Percentiles rank a stretch among this genome's conserved stretches.
phyloP scores from a whole-genome alignment of 2,113 vertebrate genomes.

The Cyprinodon brontotheroides region DNA sequence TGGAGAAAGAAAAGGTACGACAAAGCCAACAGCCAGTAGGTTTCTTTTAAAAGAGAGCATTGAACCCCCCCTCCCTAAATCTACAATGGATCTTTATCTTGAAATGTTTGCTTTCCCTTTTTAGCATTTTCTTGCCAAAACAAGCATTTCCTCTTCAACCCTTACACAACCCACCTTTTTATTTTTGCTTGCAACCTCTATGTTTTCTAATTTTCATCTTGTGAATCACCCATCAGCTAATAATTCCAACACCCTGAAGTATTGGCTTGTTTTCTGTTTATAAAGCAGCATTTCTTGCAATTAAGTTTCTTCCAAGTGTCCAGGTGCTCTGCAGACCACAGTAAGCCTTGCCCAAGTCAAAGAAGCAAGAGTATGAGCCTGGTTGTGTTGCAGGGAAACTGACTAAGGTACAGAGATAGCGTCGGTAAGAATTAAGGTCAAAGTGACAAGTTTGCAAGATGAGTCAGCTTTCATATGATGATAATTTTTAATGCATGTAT shows the following conservation, averaged over 20 bases:
- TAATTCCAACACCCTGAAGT: conserved; percentile 45
- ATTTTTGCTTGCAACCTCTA: background rate
- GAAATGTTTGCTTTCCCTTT: conserved; percentile 23
- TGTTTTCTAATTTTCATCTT: conserved; percentile 13
- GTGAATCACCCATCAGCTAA: conserved; percentile 50
- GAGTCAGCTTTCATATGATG: conserved; percentile 1
- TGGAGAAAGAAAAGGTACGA: conserved; percentile 59
- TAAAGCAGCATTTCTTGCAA: no score
- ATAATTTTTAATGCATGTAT: background rate
- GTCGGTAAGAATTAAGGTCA: conserved; percentile 35
- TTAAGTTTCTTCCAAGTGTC: conserved; percentile 71
- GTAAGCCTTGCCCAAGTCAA: conserved; percentile 78
- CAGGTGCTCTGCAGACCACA: conserved; percentile 80
- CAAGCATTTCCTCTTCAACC: conserved; percentile 21
- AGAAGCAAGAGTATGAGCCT: conserved; percentile 74
- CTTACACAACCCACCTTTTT: conserved; percentile 13
- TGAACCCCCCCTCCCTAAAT: conserved; percentile 32
- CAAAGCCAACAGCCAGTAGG: conserved; percentile 59
- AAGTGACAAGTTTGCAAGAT: conserved; percentile 61
- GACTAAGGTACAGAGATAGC: conserved; percentile 39
- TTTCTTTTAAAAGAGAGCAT: conserved; percentile 53
- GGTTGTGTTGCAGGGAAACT: conserved; percentile 31
- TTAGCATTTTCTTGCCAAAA: conserved; percentile 36
- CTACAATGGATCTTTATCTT: conserved; percentile 56
- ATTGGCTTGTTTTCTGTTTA: no score